phyloP scores from a whole-genome alignment of 2,113 vertebrate genomes.

The Caranx ignobilis region DNA sequence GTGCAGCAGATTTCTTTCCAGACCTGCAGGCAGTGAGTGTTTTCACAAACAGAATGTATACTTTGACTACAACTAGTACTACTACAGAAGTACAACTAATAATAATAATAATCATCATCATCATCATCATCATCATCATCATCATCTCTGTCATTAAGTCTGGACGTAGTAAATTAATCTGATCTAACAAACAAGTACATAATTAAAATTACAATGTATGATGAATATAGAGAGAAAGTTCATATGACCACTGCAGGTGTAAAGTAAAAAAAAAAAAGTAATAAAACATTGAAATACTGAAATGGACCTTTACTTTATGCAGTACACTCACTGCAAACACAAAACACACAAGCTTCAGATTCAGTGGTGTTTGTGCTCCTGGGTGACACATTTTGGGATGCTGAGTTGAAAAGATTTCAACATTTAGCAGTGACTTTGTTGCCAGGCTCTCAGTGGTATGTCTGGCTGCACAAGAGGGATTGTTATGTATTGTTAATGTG shows the following conservation, averaged over 20 bases:
- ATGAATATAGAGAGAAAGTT: background rate
- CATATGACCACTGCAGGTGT: background rate
- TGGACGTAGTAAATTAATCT: background rate
- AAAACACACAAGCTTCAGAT: background rate
- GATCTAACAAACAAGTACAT: background rate
- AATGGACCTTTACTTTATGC: background rate
- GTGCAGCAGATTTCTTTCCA: background rate
- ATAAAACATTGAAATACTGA: background rate
- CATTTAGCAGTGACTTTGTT: constrained; percentile 15
- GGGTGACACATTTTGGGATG: background rate
- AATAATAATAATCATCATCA: no score
- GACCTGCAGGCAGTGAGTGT: background rate
- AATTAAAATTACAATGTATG: background rate
- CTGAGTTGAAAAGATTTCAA: background rate
- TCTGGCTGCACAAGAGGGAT: constrained; percentile 1
- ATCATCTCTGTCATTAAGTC: background rate
- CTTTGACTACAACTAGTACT: no score
- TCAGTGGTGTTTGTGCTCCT: background rate
- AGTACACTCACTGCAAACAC: background rate
- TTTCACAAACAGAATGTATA: background rate
- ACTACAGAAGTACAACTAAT: no score
- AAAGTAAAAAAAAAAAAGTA: background rate
- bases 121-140: no score
- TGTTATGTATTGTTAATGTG: background rate
- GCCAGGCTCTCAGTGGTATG: background rate